A percentile compares a stretch with the other conserved stretches of the same genome.
These are phyloP conservation scores for Drosophila dunni DNA, from an alignment of 1,140 invertebrate genomes.

Conservation along the genomic window DNA sequence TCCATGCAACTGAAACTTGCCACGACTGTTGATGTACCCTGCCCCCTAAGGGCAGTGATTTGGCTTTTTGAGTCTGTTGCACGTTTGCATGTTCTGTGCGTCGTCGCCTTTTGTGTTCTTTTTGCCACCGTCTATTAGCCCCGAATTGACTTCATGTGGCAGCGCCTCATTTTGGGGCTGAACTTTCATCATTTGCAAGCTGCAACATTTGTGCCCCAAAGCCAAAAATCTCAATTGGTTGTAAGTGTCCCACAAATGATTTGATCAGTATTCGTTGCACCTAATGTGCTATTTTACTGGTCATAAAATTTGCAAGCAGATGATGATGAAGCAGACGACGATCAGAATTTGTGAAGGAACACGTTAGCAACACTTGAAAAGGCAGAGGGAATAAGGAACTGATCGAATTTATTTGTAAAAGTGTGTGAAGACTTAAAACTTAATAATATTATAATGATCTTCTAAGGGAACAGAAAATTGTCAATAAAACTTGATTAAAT, in stretches of 20 bases:
- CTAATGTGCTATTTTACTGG: slow-evolving; percentile 7
- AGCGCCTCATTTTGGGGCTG: slow-evolving; percentile 3
- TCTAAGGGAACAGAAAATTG: background rate
- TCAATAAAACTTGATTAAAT: background rate
- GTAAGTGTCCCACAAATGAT: slow-evolving; percentile 37
- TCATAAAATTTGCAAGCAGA: slow-evolving; percentile 13
- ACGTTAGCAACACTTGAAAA: background rate
- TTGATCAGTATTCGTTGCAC: background rate
- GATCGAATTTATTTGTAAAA: too few species aligned
- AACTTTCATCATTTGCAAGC: background rate
- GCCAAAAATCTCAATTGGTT: slow-evolving; percentile 34
- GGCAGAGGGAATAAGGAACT: too few species aligned
- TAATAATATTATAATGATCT: too few species aligned
- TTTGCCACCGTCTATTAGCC: slow-evolving; percentile 26
- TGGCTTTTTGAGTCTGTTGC: slow-evolving; percentile 10
- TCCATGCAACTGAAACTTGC: slow-evolving; percentile 29
- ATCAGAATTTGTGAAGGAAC: background rate
- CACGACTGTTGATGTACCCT: slow-evolving; percentile 49
- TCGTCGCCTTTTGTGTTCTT: background rate
- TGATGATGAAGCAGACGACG: background rate
- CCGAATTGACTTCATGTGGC: background rate
- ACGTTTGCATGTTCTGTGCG: slow-evolving; percentile 7
- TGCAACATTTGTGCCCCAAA: slow-evolving; percentile 21
- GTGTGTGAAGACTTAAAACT: too few species aligned
- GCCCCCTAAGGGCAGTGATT: slow-evolving; percentile 56